Percentiles rank a stretch among this genome's conserved stretches.
These are phyloP conservation scores for Ichneumoninae sp. DNA, from an alignment of 2,888 invertebrate genomes.

Conservation along the genomic window DNA sequence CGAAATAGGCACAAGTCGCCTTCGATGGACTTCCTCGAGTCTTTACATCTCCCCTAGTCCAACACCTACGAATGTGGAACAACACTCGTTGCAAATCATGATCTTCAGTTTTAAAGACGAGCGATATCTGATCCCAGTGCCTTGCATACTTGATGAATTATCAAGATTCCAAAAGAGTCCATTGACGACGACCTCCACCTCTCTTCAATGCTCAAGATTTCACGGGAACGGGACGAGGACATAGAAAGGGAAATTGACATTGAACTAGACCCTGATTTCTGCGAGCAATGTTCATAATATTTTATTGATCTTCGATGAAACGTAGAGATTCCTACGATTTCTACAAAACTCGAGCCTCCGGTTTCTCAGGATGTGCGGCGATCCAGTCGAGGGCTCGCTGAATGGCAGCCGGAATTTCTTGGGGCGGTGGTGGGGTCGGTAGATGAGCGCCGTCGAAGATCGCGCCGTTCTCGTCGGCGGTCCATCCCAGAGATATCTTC, in stretches of 20 bases:
- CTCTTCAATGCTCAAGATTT: background rate
- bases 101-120: too few relatives aligned
- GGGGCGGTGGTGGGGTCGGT: constrained; percentile 64
- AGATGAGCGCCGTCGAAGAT: constrained; percentile 64
- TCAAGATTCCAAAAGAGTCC: background rate
- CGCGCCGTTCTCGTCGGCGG: constrained; percentile 66
- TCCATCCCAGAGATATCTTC: constrained; percentile 61
- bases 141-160: too few relatives aligned
- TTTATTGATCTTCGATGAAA: background rate
- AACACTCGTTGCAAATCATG: too few relatives aligned
- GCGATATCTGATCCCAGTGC: too few relatives aligned
- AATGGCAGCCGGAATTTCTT: constrained; percentile 71
- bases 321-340: background rate
- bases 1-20: too few relatives aligned
- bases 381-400: constrained; percentile 68
- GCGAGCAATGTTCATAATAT: background rate
- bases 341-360: constrained; percentile 18
- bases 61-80: too few relatives aligned
- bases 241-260: background rate
- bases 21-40: too few relatives aligned
- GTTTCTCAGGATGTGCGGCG: constrained; percentile 66
- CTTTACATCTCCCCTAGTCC: too few relatives aligned
- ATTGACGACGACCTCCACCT: background rate
- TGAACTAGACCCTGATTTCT: constrained; percentile 9
- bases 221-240: background rate